These are phyloP conservation scores for Cyanoramphus novaezelandiae DNA, from an alignment of 2,113 vertebrate species.

Conservation along the genomic window DNA sequence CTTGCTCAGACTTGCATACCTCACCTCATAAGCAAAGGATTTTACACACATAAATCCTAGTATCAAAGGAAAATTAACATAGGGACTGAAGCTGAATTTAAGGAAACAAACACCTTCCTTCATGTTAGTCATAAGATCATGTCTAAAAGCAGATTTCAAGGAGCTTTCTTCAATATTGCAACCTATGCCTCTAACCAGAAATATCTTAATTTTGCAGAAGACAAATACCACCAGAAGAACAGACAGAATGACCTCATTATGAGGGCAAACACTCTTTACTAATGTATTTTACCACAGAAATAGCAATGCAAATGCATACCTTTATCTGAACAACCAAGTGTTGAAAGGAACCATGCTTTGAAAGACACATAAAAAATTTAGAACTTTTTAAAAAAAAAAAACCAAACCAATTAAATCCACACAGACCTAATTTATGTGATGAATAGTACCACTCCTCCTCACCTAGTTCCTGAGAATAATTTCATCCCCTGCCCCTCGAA, in stretches of 20 bases:
- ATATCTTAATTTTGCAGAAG: neutral
- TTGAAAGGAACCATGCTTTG: neutral
- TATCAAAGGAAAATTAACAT: neutral
- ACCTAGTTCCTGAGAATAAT: neutral
- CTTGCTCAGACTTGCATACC: neutral
- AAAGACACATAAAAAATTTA: neutral
- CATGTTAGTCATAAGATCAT: neutral
- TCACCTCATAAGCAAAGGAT: neutral
- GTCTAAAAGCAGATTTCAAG: neutral
- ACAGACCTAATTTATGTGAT: neutral
- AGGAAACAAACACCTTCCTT: neutral
- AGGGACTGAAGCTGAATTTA: neutral
- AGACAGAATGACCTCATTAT: neutral
- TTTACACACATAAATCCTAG: neutral
- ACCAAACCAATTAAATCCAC: too few relatives aligned
- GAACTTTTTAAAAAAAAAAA: neutral
- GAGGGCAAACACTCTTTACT: neutral
- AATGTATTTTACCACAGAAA: neutral
- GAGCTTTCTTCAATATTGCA: neutral
- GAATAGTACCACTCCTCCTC: neutral
- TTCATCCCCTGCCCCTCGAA: neutral
- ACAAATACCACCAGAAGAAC: neutral
- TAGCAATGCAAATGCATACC: neutral
- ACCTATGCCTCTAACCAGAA: neutral
- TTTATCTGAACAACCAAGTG: neutral